A percentile compares a stretch with the other conserved stretches of the same genome.
phyloP scores from a whole-genome alignment of 2,888 invertebrate species.

The Amblyjoppa fuscipennis region DNA sequence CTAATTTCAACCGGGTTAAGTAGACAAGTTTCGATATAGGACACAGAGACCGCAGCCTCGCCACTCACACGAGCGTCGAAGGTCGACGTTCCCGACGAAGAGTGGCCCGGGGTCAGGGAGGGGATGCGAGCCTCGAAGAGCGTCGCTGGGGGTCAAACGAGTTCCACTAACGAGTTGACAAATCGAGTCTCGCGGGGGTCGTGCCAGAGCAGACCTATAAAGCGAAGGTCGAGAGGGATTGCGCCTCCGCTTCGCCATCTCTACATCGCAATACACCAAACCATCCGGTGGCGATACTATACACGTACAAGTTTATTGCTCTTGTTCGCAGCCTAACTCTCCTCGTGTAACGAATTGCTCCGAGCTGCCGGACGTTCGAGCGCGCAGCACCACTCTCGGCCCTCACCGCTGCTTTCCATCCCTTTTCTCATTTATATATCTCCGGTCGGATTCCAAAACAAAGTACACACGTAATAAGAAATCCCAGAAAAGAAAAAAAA shows the following conservation, averaged over 20 bases:
- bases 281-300: constrained; percentile 31
- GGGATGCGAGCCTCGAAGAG: constrained; percentile 43
- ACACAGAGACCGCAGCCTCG: constrained; percentile 11
- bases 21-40: constrained; percentile 1
- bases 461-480: constrained; percentile 5
- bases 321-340: constrained; percentile 80
- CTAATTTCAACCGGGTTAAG: neutral
- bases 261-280: neutral
- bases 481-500: neutral
- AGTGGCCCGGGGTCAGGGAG: constrained; percentile 30
- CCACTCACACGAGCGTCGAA: constrained; percentile 21
- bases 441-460: constrained; percentile 35
- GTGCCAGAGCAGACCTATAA: constrained; percentile 84
- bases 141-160: constrained; percentile 82
- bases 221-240: constrained; percentile 80
- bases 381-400: neutral
- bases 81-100: constrained; percentile 47
- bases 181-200: constrained; percentile 84
- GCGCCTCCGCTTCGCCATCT: constrained; percentile 45
- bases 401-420: neutral
- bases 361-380: constrained; percentile 57
- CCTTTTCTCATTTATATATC: constrained; percentile 47
- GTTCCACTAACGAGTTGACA: constrained; percentile 85
- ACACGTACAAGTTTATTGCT: constrained; percentile 83
- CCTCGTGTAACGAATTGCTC: constrained; percentile 81